Evolutionary conservation across 2,888 invertebrate genomes (phyloP).

Genomic region (Chloroclystis v-ata): DNA sequence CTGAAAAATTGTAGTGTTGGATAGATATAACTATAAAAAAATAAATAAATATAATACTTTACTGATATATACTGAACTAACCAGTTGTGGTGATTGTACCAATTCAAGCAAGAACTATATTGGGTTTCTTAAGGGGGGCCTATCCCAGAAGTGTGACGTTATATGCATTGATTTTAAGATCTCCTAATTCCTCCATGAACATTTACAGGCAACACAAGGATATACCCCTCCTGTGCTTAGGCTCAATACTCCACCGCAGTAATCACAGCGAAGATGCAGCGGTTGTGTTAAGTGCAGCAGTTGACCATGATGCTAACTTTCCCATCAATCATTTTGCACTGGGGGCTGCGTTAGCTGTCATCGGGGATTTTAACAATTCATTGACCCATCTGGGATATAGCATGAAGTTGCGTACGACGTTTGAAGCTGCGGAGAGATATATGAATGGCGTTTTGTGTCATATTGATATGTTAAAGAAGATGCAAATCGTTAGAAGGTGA

Average conservation of each 20-base stretch:
- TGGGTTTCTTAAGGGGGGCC: too few species aligned
- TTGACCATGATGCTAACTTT: constrained; percentile 82
- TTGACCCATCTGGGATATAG: constrained; percentile 79
- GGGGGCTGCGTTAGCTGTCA: constrained; percentile 84
- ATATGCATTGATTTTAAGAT: too few species aligned
- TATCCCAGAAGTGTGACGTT: too few species aligned
- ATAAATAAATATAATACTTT: too few species aligned
- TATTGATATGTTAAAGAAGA: constrained; percentile 78
- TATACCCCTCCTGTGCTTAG: constrained; percentile 84
- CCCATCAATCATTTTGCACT: constrained; percentile 82
- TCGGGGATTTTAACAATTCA: constrained; percentile 84
- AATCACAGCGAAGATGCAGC: constrained; percentile 84
- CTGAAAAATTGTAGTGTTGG: too few species aligned
- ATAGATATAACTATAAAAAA: too few species aligned
- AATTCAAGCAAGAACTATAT: too few species aligned
- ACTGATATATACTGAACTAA: too few species aligned
- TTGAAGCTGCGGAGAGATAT: constrained; percentile 79
- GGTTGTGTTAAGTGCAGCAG: constrained; percentile 83
- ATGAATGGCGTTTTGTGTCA: constrained; percentile 84
- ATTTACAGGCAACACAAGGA: constrained; percentile 82
- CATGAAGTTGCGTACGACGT: constrained; percentile 80
- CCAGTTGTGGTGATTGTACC: too few species aligned
- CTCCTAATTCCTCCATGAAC: too few species aligned
- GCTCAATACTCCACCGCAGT: constrained; percentile 84
- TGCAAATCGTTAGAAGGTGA: constrained; percentile 82